Base-by-base conservation (phyloP, 2,113 vertebrate genomes). In the Bubalus kerabau region DNA sequence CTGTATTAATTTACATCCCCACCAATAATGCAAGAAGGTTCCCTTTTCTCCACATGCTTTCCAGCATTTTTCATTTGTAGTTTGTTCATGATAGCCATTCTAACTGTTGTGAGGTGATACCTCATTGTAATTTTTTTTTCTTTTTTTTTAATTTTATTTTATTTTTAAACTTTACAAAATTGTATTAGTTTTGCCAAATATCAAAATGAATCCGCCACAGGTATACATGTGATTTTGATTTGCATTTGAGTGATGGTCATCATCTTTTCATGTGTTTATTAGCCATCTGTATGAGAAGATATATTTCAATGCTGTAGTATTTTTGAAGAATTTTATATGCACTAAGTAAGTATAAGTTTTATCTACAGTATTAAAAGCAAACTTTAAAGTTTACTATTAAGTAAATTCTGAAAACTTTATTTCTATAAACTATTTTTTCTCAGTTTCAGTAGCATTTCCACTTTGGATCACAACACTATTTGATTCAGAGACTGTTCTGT, bases 401-500 rank as follows among this genome's bases (percentile, higher is more conserved):
- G 19, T 14, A 94, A 0, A 0, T 93, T 71, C 80, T 95, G 94
- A 85, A 87, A n/a, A 24, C 56, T 95, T 95, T 94, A 90, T 83
- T 97, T 98, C 56, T 97, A 1, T 97, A 95, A 95, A 82, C 3
- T 15, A 74, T 3, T 60, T 17, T 67, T 90, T 87, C 5, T 76
- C 19, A 59, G 36, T 24, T 21, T 87, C 30, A 94, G 13, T 0
- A 40, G 9, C 52, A 81, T 87, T 84, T 64, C 30, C 8, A 90
- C 36, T 94, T 76, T 64, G 48, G 17, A 50, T 3, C 5, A 17
- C 9, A 92, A 30, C 46, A 56, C 71, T 57, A 11, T 52, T 52
- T 36, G 6, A 32, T 62, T 26, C 21, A 26, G 6, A 50, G 7
- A 15, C 2, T 52, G 0, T 82, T 83, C 48, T 76, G 3, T 71